A percentile compares a stretch with the other conserved stretches of the same genome.
These are phyloP conservation scores for Parus major DNA, from an alignment of 2,113 vertebrate genomes.

Conservation along the genomic window DNA sequence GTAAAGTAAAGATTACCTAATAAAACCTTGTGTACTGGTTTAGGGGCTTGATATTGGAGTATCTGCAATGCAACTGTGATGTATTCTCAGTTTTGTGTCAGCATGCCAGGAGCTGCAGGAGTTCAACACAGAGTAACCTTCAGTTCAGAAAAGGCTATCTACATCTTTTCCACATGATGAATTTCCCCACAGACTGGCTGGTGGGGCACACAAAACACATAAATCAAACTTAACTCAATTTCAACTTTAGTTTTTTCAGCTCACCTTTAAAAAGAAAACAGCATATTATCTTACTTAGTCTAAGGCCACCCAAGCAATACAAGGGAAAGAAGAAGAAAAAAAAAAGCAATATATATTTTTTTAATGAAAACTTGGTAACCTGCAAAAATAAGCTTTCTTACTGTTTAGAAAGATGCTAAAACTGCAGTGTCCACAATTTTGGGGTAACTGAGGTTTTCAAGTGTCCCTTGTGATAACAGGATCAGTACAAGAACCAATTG, in stretches of 20 bases:
- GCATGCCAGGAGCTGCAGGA: not conserved
- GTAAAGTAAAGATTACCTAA: not conserved
- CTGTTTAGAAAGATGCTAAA: slow-evolving; percentile 33
- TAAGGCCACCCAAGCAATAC: not conserved
- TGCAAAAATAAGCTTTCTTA: not conserved
- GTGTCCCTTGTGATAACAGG: not conserved
- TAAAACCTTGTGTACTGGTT: not conserved
- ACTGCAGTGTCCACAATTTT: slow-evolving; percentile 23
- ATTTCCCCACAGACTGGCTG: not conserved
- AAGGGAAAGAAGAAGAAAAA: not conserved
- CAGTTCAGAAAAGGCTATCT: not conserved
- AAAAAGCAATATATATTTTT: not conserved
- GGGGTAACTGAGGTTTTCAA: not conserved
- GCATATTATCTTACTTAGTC: slow-evolving; percentile 49
- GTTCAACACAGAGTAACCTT: not conserved
- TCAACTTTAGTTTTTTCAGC: not conserved
- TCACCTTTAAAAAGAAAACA: slow-evolving; percentile 47
- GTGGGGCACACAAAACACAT: not conserved
- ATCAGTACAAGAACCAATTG: not conserved
- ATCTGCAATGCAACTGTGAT: not conserved
- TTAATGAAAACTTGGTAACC: slow-evolving; percentile 28
- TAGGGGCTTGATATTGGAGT: not conserved
- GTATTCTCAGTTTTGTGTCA: not conserved
- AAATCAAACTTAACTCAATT: slow-evolving; percentile 30
- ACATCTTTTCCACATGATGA: slow-evolving; percentile 1